phyloP scores from a whole-genome alignment of 2,113 vertebrate species.

The Clinocottus analis region DNA sequence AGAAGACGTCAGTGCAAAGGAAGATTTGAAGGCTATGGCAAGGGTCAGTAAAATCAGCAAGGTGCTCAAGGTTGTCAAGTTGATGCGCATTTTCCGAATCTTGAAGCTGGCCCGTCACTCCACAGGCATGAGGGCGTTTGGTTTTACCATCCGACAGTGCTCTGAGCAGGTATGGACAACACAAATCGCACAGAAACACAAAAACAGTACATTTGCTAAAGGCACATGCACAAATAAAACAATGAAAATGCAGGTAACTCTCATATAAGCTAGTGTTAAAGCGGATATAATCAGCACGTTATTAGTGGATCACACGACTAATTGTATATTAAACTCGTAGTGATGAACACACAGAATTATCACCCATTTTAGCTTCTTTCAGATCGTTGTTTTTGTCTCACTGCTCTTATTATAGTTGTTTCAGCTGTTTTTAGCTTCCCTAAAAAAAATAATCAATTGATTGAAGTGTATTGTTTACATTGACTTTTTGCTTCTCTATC shows the following conservation, averaged over 20 bases:
- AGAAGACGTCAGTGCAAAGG: conserved; percentile 78
- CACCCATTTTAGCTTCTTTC: background rate
- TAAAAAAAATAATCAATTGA: background rate
- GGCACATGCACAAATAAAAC: background rate
- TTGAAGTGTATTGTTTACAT: too few species aligned
- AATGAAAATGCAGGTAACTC: background rate
- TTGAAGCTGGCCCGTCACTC: conserved; percentile 92
- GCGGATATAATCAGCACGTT: background rate
- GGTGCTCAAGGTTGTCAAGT: conserved; percentile 90
- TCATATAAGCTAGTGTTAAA: background rate
- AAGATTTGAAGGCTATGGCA: conserved; percentile 89
- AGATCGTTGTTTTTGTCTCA: background rate
- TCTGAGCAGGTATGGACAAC: conserved; percentile 87
- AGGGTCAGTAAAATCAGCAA: conserved; percentile 92
- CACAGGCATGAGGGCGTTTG: conserved; percentile 91
- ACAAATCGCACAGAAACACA: conserved; percentile 4
- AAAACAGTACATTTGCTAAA: background rate
- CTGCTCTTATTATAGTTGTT: background rate
- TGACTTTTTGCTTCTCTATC: background rate
- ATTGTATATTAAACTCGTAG: background rate
- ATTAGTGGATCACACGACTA: background rate
- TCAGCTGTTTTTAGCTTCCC: background rate
- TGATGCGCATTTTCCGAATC: conserved; percentile 94
- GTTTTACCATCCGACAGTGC: conserved; percentile 93
- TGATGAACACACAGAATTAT: background rate